A percentile compares a stretch with the other conserved stretches of the same genome.
phyloP scores from a whole-genome alignment of 2,797 vertebrate species.

The Bucorvus abyssinicus region DNA sequence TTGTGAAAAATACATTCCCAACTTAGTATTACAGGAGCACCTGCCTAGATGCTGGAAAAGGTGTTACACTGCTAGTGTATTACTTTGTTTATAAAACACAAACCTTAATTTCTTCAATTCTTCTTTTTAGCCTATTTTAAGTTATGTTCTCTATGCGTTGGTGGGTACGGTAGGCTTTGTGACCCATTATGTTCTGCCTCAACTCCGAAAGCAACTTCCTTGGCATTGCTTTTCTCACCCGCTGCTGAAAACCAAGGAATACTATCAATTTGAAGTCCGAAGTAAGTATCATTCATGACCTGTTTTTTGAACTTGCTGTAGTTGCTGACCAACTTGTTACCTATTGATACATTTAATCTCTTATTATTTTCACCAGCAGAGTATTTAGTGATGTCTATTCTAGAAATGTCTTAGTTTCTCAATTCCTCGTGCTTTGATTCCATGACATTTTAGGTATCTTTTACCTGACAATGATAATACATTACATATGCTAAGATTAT shows the following conservation, averaged over 20 bases:
- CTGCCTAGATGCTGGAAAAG: background rate
- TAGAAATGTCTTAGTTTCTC: background rate
- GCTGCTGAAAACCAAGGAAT: constrained; percentile 94
- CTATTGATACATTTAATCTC: background rate
- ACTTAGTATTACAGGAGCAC: background rate
- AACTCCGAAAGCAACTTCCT: constrained; percentile 95
- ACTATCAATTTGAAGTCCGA: constrained; percentile 96
- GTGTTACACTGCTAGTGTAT: background rate
- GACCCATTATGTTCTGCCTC: constrained; percentile 95
- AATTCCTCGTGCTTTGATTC: background rate
- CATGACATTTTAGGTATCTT: background rate
- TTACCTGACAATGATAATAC: background rate
- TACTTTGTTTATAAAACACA: background rate
- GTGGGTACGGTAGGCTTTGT: constrained; percentile 89
- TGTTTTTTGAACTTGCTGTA: background rate
- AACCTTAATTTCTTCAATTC: background rate
- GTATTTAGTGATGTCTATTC: background rate
- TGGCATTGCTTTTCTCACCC: constrained; percentile 99
- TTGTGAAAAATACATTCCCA: background rate
- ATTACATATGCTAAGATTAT: background rate
- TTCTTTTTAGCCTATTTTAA: constrained; percentile 87
- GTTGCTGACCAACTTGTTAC: background rate
- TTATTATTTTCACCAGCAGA: background rate
- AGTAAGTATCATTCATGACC: constrained; percentile 77
- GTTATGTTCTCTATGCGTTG: constrained; percentile 91